phyloP scores from a whole-genome alignment of 1,140 invertebrate species.

The Nasonia longicornis region DNA sequence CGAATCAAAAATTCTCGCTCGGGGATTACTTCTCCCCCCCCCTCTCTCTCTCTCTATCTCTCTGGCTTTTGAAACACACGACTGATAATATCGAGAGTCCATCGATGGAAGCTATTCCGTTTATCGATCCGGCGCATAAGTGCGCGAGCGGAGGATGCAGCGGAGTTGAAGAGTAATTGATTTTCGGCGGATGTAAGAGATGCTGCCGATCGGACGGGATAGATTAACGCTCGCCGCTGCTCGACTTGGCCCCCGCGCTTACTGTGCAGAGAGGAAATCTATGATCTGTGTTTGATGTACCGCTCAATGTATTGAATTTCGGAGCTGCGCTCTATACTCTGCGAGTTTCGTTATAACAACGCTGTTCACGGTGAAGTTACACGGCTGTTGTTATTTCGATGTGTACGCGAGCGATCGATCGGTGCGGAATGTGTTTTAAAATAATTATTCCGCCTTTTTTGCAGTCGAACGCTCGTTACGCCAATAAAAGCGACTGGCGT shows the following conservation, averaged over 20 bases:
- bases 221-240: background rate
- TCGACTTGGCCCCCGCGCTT: too few relatives aligned
- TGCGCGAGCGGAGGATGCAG: background rate
- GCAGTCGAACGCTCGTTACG: too few relatives aligned
- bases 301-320: background rate
- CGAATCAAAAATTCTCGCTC: too few relatives aligned
- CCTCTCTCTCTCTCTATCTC: too few relatives aligned
- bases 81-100: too few relatives aligned
- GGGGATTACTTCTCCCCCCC: too few relatives aligned
- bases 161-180: constrained; percentile 33
- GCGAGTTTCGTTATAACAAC: background rate
- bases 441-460: too few relatives aligned
- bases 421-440: background rate
- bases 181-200: constrained; percentile 19
- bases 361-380: background rate
- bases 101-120: constrained; percentile 5
- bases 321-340: too few relatives aligned
- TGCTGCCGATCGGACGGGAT: constrained; percentile 2
- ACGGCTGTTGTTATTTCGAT: too few relatives aligned
- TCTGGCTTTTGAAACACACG: too few relatives aligned
- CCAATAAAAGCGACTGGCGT: too few relatives aligned
- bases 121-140: constrained; percentile 24
- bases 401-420: too few relatives aligned
- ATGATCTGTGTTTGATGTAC: background rate
- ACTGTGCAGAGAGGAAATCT: background rate